Evolutionary conservation across 2,888 invertebrate genomes (phyloP).

Genomic region (Merodon equestris): DNA sequence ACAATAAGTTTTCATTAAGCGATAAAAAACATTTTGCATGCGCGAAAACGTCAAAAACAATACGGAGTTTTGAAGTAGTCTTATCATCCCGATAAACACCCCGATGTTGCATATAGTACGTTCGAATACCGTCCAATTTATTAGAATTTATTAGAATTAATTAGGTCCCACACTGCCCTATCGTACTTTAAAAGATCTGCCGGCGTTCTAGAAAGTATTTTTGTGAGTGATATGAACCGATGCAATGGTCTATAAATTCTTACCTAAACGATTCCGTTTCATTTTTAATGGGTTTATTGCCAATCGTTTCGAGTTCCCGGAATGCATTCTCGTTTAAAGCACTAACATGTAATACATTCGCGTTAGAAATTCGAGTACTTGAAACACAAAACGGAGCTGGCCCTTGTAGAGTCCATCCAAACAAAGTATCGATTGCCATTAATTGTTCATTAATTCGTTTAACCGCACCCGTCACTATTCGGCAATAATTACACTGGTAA

Average conservation of each 20-base stretch:
- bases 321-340: neutral
- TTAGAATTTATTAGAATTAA: neutral
- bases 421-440: neutral
- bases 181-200: slow-evolving; percentile 10
- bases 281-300: no score
- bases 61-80: neutral
- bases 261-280: neutral
- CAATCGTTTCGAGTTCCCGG: slow-evolving; percentile 8
- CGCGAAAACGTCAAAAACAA: neutral
- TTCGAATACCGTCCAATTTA: no score
- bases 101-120: slow-evolving; percentile 15
- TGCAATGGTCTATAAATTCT: neutral
- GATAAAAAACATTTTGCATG: neutral
- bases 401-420: slow-evolving; percentile 6
- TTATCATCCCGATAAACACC: slow-evolving; percentile 21
- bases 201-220: no score
- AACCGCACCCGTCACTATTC: slow-evolving; percentile 26
- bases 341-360: neutral
- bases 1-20: neutral
- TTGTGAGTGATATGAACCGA: slow-evolving; percentile 3
- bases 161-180: slow-evolving; percentile 9
- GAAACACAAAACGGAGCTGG: no score
- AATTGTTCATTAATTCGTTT: slow-evolving; percentile 3
- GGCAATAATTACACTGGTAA: no score
- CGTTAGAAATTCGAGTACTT: neutral